Evolutionary conservation across 2,797 vertebrate genomes (phyloP), one percentile per base, ranked within the genome.

Genomic region (Todus mexicanus): DNA sequence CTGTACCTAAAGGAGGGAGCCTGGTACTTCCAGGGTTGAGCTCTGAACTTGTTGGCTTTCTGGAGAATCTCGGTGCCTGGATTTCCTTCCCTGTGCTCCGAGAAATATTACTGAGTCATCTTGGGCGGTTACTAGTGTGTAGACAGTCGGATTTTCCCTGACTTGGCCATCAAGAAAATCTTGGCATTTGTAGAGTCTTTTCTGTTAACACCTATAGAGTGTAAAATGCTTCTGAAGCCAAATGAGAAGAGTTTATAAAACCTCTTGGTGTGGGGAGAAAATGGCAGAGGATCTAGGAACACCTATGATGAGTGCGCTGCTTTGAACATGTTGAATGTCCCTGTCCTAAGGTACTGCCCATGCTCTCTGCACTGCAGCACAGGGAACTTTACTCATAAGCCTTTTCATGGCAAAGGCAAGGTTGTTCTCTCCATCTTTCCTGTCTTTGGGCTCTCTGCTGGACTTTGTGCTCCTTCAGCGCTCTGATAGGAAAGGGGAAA

Each of bases 21-120:
- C 3, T 0, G 1, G 31, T 26, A 33, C 8, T 7, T 12, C 7
- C 22, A 50, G 29, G 11, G 12, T 9, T 75, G 27, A 54, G 11
- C 7, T 85, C 19, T 48, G 54, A 47, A 22, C 1, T 0, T 25
- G 14, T 25, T 27, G n/a, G 31, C 14, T 89, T 6, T 27, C 43
- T 40, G 16, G 45, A 57, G 12, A 15, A 56, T 5, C 33, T 56
- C 35, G 10, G 11, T 19, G 33, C 13, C 25, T 29, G 7, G 65
- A 29, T 17, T 12, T 70, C 42, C 18, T 65, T 8, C 11, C 6
- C 15, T 29, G 8, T 18, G 10, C 26, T 43, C 47, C 42, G 12
- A 3, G 5, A 77, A 53, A 47, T 1, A 11, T 15, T 7, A 3
- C 21, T 47, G 25, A 86, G 31, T 11, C 2, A 0, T 10, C 26